Percentiles rank a stretch among this genome's conserved stretches.
Evolutionary conservation across 2,888 invertebrate genomes (phyloP).

Genomic region (Platycheirus albimanus): DNA sequence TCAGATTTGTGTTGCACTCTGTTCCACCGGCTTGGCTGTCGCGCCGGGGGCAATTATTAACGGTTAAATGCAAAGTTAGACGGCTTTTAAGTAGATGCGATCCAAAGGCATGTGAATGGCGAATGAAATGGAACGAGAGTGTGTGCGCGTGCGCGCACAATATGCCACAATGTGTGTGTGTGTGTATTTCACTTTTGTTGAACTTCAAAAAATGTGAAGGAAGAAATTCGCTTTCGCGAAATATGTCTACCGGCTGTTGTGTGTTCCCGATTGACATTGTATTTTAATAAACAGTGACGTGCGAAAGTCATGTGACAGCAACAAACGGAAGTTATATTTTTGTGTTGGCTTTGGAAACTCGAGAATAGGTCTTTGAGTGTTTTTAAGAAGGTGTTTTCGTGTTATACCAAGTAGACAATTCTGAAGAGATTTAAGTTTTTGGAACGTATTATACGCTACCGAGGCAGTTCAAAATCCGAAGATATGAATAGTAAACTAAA

Average conservation of each 20-base stretch:
- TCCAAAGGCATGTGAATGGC: slow-evolving; percentile 37
- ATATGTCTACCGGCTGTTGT: slow-evolving; percentile 37
- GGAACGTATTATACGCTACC: too few relatives aligned
- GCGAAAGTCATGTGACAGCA: background rate
- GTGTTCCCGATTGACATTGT: slow-evolving; percentile 27
- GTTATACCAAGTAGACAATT: too few relatives aligned
- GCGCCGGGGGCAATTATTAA: slow-evolving; percentile 68
- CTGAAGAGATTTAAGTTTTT: too few relatives aligned
- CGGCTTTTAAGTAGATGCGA: slow-evolving; percentile 30
- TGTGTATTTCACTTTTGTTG: slow-evolving; percentile 70
- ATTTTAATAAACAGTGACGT: slow-evolving; percentile 40
- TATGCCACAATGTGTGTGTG: too few relatives aligned
- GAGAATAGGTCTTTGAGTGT: too few relatives aligned
- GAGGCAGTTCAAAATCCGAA: too few relatives aligned
- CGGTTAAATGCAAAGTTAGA: slow-evolving; percentile 70
- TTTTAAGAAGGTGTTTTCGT: too few relatives aligned
- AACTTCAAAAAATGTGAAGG: slow-evolving; percentile 66
- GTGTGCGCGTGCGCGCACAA: slow-evolving; percentile 18
- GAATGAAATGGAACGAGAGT: slow-evolving; percentile 15
- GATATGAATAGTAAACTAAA: too few relatives aligned
- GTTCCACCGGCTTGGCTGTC: background rate
- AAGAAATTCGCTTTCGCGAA: slow-evolving; percentile 68
- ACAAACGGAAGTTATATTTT: too few relatives aligned
- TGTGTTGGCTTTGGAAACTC: too few relatives aligned
- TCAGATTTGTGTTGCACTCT: slow-evolving; percentile 41